Percentiles rank a stretch among this genome's conserved stretches.
phyloP scores from a whole-genome alignment of 2,797 vertebrate species.

The Gymnothorax reevesii region DNA sequence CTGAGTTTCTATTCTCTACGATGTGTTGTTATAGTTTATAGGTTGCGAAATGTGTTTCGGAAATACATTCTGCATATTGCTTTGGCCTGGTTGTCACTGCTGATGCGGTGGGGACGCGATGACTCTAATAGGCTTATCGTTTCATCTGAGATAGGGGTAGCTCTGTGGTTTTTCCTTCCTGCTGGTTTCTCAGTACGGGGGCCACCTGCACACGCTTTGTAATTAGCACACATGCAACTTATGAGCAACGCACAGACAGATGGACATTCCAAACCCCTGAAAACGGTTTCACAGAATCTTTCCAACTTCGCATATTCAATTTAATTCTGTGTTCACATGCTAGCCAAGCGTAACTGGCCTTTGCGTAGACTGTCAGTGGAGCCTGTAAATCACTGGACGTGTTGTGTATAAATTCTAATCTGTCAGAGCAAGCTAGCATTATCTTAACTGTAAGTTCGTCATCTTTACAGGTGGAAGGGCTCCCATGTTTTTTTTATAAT shows the following conservation, averaged over 20 bases:
- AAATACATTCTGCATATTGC: neutral
- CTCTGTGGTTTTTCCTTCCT: neutral
- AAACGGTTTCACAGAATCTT: neutral
- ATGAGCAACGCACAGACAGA: neutral
- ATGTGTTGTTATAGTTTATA: neutral
- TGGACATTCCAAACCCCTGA: neutral
- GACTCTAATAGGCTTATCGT: neutral
- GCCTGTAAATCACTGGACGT: neutral
- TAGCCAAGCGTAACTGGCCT: neutral
- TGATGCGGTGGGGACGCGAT: neutral
- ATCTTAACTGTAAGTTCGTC: neutral
- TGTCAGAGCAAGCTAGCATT: neutral
- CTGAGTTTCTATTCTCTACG: neutral
- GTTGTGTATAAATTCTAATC: too few species aligned
- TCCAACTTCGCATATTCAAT: neutral
- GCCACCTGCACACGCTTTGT: neutral
- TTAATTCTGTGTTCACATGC: neutral
- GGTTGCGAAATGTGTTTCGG: neutral
- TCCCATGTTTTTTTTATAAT: neutral
- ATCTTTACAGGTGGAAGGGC: neutral
- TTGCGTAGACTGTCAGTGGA: neutral
- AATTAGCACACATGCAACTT: neutral
- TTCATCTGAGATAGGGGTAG: neutral
- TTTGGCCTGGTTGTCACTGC: neutral
- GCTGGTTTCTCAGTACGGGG: neutral